Evolutionary conservation across 2,888 invertebrate genomes (phyloP).

Genomic region (Hyposoter didymator): DNA sequence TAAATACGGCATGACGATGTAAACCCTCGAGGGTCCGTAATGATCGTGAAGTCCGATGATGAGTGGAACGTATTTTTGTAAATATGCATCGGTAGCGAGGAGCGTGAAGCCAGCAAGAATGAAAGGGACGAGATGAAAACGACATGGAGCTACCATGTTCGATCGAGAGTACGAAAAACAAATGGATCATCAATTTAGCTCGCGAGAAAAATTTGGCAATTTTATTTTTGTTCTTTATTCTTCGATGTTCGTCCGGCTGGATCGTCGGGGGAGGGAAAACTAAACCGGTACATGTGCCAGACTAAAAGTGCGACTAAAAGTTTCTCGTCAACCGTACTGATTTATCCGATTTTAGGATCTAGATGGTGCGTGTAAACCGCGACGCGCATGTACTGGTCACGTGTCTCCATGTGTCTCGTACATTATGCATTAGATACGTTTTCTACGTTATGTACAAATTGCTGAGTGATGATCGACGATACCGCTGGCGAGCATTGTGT

Average conservation of each 20-base stretch:
- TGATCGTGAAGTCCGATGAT: conserved; percentile 67
- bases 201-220: background rate
- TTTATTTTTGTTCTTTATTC: no score
- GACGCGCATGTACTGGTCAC: conserved; percentile 56
- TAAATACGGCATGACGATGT: conserved; percentile 66
- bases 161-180: background rate
- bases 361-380: conserved; percentile 25
- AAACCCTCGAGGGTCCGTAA: conserved; percentile 72
- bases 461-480: conserved; percentile 57
- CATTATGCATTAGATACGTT: conserved; percentile 55
- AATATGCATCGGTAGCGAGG: conserved; percentile 5
- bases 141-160: conserved; percentile 14
- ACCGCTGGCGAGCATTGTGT: conserved; percentile 18
- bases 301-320: conserved; percentile 54
- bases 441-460: conserved; percentile 59
- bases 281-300: background rate
- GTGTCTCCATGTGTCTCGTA: conserved; percentile 37
- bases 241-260: background rate
- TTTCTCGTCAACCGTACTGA: conserved; percentile 25
- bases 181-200: background rate
- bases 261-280: background rate
- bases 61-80: conserved; percentile 47
- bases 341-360: conserved; percentile 61
- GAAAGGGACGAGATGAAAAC: conserved; percentile 25
- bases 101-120: background rate